Evolutionary conservation across 2,888 invertebrate genomes (phyloP).

Genomic region (Lasioglossum morio): DNA sequence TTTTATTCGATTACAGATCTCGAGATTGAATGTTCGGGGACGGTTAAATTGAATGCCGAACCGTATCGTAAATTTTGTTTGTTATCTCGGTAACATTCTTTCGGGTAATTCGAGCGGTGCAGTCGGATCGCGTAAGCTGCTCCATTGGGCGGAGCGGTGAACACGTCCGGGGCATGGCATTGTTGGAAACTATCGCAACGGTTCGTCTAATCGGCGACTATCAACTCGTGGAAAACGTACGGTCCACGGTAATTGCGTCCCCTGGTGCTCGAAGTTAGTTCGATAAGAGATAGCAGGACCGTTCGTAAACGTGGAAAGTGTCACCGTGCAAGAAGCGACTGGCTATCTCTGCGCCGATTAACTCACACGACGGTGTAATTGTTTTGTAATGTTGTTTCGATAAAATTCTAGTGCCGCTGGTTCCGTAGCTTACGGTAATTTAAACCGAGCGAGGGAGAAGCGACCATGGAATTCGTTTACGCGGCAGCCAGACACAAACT

Average conservation of each 20-base stretch:
- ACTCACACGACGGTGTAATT: slow-evolving; percentile 14
- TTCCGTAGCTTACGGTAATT: background rate
- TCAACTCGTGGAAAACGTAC: slow-evolving; percentile 26
- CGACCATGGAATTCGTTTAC: background rate
- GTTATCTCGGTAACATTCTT: background rate
- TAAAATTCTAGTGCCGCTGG: background rate
- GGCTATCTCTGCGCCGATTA: slow-evolving; percentile 20
- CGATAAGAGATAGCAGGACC: slow-evolving; percentile 14
- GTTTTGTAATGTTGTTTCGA: slow-evolving; percentile 10
- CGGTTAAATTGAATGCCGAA: background rate
- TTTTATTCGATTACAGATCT: no score
- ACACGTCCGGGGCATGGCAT: slow-evolving; percentile 4
- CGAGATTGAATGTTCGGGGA: no score
- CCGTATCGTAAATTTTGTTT: background rate
- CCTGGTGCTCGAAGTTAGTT: slow-evolving; percentile 16
- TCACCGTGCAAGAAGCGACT: background rate
- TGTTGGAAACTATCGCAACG: slow-evolving; percentile 20
- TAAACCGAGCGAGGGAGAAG: background rate
- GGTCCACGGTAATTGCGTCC: slow-evolving; percentile 32
- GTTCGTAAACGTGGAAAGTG: slow-evolving; percentile 21
- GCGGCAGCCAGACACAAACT: no score
- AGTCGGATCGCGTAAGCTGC: background rate
- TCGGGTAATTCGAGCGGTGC: background rate
- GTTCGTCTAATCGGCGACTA: slow-evolving; percentile 11
- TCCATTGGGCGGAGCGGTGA: background rate